Conservation (phyloP, 2,113 vertebrate species). For the Protobothrops mucrosquamatus region DNA sequence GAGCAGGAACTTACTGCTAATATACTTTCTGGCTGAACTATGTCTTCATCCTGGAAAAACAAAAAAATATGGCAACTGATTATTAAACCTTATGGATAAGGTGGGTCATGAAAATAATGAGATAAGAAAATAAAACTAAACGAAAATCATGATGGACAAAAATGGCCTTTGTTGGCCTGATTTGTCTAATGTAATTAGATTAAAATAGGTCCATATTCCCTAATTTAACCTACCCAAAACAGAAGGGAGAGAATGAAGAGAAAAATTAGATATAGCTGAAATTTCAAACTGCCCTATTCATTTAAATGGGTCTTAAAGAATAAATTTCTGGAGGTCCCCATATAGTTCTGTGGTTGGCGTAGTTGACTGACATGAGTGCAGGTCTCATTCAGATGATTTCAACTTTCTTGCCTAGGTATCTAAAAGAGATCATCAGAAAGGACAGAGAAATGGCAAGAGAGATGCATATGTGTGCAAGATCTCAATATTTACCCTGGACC, state of each 20-base stretch:
- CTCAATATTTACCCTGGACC: conserved; percentile 65
- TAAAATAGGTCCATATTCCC: not conserved
- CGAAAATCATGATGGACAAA: not conserved
- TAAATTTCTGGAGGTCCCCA: no score
- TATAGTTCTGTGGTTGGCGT: no score
- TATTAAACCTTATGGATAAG: not conserved
- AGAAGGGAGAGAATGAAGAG: not conserved
- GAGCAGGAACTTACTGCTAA: conserved; percentile 50
- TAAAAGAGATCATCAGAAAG: not conserved
- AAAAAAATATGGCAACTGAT: not conserved
- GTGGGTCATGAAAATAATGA: not conserved
- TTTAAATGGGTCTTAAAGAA: not conserved
- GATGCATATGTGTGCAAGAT: not conserved
- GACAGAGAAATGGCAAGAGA: not conserved
- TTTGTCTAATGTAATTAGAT: not conserved
- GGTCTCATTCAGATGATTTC: not conserved
- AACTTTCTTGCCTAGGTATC: not conserved
- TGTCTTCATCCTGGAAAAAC: conserved; percentile 76
- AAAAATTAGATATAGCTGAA: not conserved
- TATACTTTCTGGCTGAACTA: conserved; percentile 68
- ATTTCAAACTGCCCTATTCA: not conserved
- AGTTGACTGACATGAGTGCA: not conserved
- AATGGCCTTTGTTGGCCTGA: not conserved
- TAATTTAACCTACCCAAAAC: not conserved
- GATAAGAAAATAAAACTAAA: not conserved